Conservation (phyloP, 2,797 vertebrate genomes). For the Cottoperca gobio region DNA sequence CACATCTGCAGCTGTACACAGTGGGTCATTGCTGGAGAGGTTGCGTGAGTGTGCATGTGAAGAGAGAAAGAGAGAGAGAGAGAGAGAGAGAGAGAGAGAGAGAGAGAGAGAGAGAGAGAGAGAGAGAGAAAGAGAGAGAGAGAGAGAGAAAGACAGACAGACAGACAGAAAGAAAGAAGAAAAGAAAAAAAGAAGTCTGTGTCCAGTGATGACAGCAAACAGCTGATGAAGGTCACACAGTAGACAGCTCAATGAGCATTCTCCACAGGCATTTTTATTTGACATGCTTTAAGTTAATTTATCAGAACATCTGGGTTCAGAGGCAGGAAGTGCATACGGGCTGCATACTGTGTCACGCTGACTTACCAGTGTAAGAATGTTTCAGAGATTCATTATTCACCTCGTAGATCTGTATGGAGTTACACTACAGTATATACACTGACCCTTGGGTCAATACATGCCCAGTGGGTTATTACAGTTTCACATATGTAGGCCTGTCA, state of each 20-base stretch:
- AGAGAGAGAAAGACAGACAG: constrained; percentile 17
- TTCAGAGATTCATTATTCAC: constrained; percentile 56
- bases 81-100: constrained; percentile 1
- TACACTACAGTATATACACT: constrained; percentile 13
- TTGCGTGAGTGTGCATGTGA: constrained; percentile 42
- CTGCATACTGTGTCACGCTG: constrained; percentile 60
- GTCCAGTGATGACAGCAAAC: constrained; percentile 72
- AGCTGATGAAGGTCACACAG: constrained; percentile 76
- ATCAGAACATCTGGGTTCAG: constrained; percentile 69
- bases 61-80: background rate
- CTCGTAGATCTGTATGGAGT: constrained; percentile 33
- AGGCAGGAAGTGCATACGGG: constrained; percentile 60
- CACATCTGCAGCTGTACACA: constrained; percentile 83
- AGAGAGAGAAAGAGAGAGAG: background rate
- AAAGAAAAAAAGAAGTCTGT: constrained; percentile 53
- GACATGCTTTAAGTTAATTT: constrained; percentile 67
- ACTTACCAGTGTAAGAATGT: constrained; percentile 52
- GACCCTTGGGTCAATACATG: constrained; percentile 23
- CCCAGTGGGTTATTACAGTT: constrained; percentile 16
- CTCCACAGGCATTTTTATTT: constrained; percentile 70
- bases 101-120: constrained; percentile 30
- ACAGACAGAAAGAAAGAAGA: constrained; percentile 37
- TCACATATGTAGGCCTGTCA: constrained; percentile 17
- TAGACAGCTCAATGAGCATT: constrained; percentile 60
- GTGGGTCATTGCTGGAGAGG: constrained; percentile 81